Evolutionary conservation across 2,113 vertebrate species (phyloP).

Genomic region (Bubo blakistoni): DNA sequence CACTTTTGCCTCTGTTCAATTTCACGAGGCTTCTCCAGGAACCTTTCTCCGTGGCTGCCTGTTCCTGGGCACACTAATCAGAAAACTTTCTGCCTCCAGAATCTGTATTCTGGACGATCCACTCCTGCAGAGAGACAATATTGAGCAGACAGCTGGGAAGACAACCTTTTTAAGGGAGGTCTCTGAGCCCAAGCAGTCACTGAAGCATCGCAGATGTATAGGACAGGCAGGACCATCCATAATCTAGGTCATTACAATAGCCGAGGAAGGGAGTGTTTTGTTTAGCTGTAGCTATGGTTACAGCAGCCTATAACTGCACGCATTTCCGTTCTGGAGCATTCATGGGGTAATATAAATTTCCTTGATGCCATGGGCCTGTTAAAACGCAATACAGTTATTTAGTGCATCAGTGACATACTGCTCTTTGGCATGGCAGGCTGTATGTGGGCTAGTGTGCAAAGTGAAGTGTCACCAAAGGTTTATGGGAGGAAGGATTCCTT

Average conservation of each 20-base stretch:
- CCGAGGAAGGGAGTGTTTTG: constrained; percentile 31
- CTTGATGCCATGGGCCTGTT: constrained; percentile 19
- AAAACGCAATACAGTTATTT: background rate
- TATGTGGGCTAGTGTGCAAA: background rate
- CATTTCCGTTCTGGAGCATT: background rate
- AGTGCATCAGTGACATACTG: background rate
- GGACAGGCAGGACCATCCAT: background rate
- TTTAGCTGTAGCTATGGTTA: constrained; percentile 10
- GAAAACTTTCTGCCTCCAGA: background rate
- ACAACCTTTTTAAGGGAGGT: background rate
- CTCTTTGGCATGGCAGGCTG: background rate
- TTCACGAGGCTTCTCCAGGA: background rate
- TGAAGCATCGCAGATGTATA: background rate
- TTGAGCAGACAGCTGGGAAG: background rate
- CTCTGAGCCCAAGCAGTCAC: background rate
- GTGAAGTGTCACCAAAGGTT: background rate
- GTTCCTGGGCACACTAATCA: background rate
- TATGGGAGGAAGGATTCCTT: background rate
- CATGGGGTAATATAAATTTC: background rate
- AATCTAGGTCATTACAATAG: background rate
- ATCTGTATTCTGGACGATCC: background rate
- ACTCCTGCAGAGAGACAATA: background rate
- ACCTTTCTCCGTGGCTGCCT: background rate
- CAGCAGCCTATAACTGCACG: background rate
- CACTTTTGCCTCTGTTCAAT: background rate